These are phyloP conservation scores for Tinamus guttatus DNA, from an alignment of 2,113 vertebrate genomes.

Conservation along the genomic window DNA sequence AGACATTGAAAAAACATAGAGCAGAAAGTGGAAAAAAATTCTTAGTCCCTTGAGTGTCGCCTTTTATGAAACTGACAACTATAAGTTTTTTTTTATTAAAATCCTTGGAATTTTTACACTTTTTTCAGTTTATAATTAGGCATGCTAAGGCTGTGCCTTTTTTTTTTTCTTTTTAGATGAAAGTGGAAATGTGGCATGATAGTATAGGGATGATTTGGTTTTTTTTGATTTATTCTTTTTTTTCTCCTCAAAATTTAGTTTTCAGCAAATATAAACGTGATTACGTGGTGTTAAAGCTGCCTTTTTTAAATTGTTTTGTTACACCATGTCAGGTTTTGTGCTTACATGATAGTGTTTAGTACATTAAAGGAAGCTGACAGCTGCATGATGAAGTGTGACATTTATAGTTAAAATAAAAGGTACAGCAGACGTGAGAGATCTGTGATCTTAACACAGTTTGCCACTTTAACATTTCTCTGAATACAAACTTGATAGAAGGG, in stretches of 20 bases:
- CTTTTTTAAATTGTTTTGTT: slow-evolving; percentile 69
- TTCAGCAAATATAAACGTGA: not conserved
- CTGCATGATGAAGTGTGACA: slow-evolving; percentile 70
- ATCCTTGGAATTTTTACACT: not conserved
- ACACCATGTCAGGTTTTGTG: slow-evolving; percentile 36
- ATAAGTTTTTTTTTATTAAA: not conserved
- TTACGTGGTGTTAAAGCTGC: slow-evolving; percentile 17
- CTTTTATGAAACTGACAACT: not conserved
- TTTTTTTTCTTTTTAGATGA: not conserved
- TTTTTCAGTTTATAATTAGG: not conserved
- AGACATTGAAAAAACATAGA: not conserved
- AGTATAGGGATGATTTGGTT: not conserved
- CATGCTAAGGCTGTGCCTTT: not conserved
- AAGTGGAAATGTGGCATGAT: not conserved
- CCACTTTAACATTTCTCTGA: slow-evolving; percentile 66
- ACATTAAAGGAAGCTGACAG: slow-evolving; percentile 67
- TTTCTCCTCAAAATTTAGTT: slow-evolving; percentile 18
- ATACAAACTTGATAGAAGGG: not conserved
- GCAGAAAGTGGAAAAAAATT: not conserved
- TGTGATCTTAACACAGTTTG: slow-evolving; percentile 64
- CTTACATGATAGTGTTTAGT: slow-evolving; percentile 55
- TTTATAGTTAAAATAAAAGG: slow-evolving; percentile 71
- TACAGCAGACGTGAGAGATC: slow-evolving; percentile 30
- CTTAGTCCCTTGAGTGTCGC: not conserved
- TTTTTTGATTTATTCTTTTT: no score